These are phyloP conservation scores for Rhabdophis nuchalis DNA, from an alignment of 2,797 vertebrate genomes.

Conservation along the genomic window DNA sequence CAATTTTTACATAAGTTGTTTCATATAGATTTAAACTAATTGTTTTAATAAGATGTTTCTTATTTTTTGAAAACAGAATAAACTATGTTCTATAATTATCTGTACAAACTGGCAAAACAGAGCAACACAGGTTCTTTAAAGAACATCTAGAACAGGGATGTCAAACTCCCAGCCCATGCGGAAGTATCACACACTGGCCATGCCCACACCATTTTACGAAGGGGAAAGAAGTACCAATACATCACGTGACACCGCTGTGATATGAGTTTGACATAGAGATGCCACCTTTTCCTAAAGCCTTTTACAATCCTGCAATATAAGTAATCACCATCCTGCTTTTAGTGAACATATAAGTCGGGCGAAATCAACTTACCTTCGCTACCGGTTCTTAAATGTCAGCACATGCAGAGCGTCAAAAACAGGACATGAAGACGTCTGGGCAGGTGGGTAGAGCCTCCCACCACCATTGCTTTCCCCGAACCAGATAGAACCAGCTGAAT, in stretches of 20 bases:
- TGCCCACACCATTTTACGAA: too few relatives aligned
- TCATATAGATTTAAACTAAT: neutral
- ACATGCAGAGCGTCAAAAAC: too few relatives aligned
- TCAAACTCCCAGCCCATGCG: too few relatives aligned
- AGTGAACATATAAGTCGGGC: neutral
- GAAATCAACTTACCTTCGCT: too few relatives aligned
- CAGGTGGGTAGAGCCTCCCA: too few relatives aligned
- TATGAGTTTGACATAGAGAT: neutral
- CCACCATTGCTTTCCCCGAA: too few relatives aligned
- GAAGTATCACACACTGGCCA: too few relatives aligned
- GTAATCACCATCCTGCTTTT: neutral
- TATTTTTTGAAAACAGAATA: neutral
- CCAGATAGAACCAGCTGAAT: too few relatives aligned
- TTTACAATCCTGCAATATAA: neutral
- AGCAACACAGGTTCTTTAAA: neutral
- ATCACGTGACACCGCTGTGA: too few relatives aligned
- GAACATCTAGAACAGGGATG: neutral
- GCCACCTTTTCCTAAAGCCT: neutral
- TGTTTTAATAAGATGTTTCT: neutral
- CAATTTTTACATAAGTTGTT: neutral
- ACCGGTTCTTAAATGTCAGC: too few relatives aligned
- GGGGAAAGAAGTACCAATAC: too few relatives aligned
- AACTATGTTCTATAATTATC: neutral
- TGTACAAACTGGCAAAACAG: neutral
- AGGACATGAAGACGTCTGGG: too few relatives aligned